Evolutionary conservation across 2,888 invertebrate species (phyloP).

Genomic region (Drosophila hamatofila): DNA sequence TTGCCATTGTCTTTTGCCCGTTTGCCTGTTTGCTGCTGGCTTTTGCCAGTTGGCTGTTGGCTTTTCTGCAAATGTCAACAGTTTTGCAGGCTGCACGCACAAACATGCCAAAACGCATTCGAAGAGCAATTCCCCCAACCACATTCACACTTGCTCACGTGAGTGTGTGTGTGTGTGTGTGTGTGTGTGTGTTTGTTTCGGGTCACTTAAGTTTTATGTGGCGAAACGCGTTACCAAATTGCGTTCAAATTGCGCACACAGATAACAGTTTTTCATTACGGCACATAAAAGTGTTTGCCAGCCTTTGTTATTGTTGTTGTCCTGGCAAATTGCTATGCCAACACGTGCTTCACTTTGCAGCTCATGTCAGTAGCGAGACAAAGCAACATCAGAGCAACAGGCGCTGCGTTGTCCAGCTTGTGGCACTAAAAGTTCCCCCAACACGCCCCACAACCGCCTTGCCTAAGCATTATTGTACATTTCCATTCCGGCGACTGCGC

Average conservation of each 20-base stretch:
- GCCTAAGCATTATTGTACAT: constrained; percentile 13
- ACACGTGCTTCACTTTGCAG: constrained; percentile 82
- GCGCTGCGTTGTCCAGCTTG: constrained; percentile 57
- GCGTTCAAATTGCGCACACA: constrained; percentile 80
- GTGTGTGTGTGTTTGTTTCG: constrained; percentile 58
- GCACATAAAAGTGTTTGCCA: constrained; percentile 77
- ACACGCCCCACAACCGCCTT: not conserved
- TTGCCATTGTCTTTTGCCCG: constrained; percentile 35
- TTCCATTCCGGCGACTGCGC: constrained; percentile 21
- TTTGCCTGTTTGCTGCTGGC: constrained; percentile 21
- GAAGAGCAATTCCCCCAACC: constrained; percentile 14
- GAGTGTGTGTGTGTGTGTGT: constrained; percentile 17
- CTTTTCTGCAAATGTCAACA: constrained; percentile 74
- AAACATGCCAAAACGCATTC: constrained; percentile 27
- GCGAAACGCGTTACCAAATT: constrained; percentile 82
- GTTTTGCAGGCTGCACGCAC: constrained; percentile 74
- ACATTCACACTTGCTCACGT: not conserved
- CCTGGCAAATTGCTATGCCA: constrained; percentile 75
- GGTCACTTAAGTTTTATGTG: constrained; percentile 82
- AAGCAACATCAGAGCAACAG: constrained; percentile 53
- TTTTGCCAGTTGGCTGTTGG: constrained; percentile 39
- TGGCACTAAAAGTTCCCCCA: constrained; percentile 40
- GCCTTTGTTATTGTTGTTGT: constrained; percentile 42
- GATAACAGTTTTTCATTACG: constrained; percentile 81
- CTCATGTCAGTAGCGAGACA: constrained; percentile 56